Conservation (phyloP, 2,797 vertebrate genomes). For the Hypotaenidia okinawae region DNA sequence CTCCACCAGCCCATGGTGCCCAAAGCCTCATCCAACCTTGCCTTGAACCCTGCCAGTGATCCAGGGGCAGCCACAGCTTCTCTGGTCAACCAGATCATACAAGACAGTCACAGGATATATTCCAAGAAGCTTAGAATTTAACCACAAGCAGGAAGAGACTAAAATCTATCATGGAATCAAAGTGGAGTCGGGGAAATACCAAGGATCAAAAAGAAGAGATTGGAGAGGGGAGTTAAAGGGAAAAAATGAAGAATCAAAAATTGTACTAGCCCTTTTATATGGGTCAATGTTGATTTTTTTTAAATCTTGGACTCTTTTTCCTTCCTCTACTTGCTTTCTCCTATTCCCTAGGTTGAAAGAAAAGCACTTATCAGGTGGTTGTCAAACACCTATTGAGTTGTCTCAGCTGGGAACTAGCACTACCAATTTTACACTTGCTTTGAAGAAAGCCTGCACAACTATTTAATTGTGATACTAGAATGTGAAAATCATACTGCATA, state of each 20-base stretch:
- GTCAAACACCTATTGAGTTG: neutral
- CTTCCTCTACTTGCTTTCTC: neutral
- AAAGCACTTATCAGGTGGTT: neutral
- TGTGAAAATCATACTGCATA: neutral
- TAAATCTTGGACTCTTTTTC: neutral
- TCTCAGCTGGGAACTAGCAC: neutral
- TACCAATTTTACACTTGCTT: neutral
- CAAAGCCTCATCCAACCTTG: too few relatives aligned
- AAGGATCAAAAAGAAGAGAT: neutral
- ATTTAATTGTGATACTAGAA: neutral
- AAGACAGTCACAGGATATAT: neutral
- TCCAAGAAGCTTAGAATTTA: neutral
- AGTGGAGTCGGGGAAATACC: rapidly evolving
- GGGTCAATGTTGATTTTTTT: rapidly evolving
- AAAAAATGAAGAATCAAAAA: neutral
- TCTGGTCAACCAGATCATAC: neutral
- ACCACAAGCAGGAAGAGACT: neutral
- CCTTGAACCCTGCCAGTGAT: too few relatives aligned
- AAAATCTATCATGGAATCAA: neutral
- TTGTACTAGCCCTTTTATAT: rapidly evolving
- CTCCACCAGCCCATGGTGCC: too few relatives aligned
- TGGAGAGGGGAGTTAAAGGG: rapidly evolving
- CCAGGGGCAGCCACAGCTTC: too few relatives aligned
- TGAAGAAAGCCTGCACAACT: neutral
- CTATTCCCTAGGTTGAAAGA: neutral